Conservation (phyloP, 2,888 invertebrate species). For the Helobdella robusta region DNA sequence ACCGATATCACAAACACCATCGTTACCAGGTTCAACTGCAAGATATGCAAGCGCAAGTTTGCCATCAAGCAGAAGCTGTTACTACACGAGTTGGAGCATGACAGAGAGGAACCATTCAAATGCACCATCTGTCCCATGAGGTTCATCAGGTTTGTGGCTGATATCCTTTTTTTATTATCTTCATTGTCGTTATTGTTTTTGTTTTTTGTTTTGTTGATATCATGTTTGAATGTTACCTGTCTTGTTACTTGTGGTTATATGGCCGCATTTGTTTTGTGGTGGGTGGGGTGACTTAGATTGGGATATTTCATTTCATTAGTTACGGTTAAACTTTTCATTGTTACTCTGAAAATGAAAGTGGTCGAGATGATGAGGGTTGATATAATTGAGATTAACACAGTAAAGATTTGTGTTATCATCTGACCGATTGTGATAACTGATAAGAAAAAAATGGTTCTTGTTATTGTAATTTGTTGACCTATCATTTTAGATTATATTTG, state of each 20-base stretch:
- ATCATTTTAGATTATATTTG: no score
- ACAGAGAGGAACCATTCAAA: slow-evolving; percentile 7
- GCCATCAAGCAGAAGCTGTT: slow-evolving; percentile 11
- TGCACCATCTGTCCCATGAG: slow-evolving; percentile 1
- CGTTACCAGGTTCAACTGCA: neutral
- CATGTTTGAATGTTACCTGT: neutral
- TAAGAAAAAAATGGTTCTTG: no score
- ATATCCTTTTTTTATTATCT: neutral
- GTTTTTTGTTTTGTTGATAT: neutral
- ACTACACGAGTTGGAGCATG: slow-evolving; percentile 11
- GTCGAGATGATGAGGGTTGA: no score
- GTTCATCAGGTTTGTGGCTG: slow-evolving; percentile 8
- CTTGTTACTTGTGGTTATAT: neutral
- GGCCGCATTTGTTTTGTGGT: neutral
- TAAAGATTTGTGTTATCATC: no score
- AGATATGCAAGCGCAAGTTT: slow-evolving; percentile 12
- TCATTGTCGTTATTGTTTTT: neutral
- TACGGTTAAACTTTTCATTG: no score
- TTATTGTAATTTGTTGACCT: no score
- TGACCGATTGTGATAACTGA: no score
- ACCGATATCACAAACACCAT: neutral
- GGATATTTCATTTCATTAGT: no score
- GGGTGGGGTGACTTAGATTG: neutral
- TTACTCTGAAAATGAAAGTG: no score
- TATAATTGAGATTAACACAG: no score